These are phyloP conservation scores for Chelmon rostratus DNA, from an alignment of 2,797 vertebrate genomes.

Conservation along the genomic window DNA sequence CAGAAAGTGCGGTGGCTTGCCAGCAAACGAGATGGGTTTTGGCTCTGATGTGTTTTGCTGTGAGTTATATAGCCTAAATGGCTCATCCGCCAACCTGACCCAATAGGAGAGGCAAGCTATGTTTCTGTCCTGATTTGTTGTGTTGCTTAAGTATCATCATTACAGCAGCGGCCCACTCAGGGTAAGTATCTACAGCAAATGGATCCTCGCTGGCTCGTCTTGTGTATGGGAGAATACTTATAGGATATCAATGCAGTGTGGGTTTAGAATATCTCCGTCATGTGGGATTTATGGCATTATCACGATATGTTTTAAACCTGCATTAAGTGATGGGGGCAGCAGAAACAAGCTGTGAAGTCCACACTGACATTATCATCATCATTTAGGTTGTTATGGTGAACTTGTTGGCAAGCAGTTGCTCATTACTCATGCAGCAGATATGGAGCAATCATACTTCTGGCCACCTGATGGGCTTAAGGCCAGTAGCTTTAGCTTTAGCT, in stretches of 20 bases:
- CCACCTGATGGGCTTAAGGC: too few relatives aligned
- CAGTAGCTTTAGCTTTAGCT: too few relatives aligned
- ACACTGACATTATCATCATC: background rate
- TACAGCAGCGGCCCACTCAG: conserved; percentile 19
- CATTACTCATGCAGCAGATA: too few relatives aligned
- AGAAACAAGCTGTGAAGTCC: background rate
- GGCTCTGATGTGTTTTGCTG: conserved; percentile 42
- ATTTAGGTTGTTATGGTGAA: background rate
- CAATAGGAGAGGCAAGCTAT: conserved; percentile 37
- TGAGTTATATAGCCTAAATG: conserved; percentile 42
- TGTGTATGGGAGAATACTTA: conserved; percentile 4
- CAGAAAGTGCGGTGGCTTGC: conserved; percentile 43
- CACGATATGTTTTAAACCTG: background rate
- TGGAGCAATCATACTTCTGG: too few relatives aligned
- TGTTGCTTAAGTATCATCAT: conserved; percentile 52
- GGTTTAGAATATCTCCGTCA: background rate
- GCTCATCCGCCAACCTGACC: conserved; percentile 57
- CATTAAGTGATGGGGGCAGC: background rate
- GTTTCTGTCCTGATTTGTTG: conserved; percentile 51
- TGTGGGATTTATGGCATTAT: background rate
- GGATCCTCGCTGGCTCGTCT: conserved; percentile 40
- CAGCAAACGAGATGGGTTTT: conserved; percentile 56
- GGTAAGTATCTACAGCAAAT: conserved; percentile 40
- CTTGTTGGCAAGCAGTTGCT: background rate
- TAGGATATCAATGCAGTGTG: conserved; percentile 4